Percentiles rank a stretch among this genome's conserved stretches.
Conservation (phyloP, 1,140 invertebrate genomes). For the Drosophila santomea region DNA sequence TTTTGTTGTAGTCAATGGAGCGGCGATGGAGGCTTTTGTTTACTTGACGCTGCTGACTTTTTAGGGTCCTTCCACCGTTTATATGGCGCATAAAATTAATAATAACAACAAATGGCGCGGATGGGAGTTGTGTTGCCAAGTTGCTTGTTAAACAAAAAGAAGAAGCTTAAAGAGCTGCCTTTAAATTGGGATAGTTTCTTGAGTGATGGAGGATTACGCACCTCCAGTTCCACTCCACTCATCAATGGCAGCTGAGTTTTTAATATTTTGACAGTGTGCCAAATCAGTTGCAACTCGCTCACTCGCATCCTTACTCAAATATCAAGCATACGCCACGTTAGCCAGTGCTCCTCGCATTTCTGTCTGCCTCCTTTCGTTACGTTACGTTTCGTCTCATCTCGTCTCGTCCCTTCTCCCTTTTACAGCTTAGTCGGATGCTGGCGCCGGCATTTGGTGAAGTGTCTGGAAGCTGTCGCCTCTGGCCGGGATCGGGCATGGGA, state of each 20-base stretch:
- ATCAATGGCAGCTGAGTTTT: constrained; percentile 33
- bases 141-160: not conserved
- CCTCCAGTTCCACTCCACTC: not conserved
- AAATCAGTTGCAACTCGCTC: constrained; percentile 42
- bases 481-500: not conserved
- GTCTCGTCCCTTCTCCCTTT: not conserved
- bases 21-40: constrained; percentile 52
- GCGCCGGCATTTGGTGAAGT: constrained; percentile 65
- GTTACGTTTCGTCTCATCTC: not conserved
- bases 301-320: constrained; percentile 30
- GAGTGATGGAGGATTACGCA: not conserved
- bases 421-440: constrained; percentile 35
- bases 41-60: constrained; percentile 68
- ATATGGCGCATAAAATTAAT: constrained; percentile 70
- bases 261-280: constrained; percentile 40
- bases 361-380: not conserved
- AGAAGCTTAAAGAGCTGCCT: constrained; percentile 38
- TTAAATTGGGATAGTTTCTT: not conserved
- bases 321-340: constrained; percentile 65
- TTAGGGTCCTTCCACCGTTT: constrained; percentile 59
- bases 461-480: constrained; percentile 58
- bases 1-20: constrained; percentile 30
- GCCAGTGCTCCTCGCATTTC: not conserved
- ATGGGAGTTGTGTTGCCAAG: not conserved
- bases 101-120: constrained; percentile 51